phyloP scores from a whole-genome alignment of 2,113 vertebrate species.

The Zosterops pallidus region DNA sequence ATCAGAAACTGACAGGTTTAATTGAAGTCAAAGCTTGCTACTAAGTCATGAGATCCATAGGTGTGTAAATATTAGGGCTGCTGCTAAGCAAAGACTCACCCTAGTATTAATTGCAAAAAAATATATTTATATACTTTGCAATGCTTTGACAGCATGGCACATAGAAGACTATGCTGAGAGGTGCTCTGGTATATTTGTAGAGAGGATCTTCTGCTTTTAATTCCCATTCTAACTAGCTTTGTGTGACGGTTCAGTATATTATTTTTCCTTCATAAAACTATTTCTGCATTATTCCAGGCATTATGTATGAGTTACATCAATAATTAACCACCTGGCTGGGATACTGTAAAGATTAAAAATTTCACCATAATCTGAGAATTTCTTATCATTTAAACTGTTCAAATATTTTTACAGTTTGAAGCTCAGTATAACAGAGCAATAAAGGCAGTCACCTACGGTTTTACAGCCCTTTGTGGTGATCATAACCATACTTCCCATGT shows the following conservation, averaged over 20 bases:
- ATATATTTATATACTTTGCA: background rate
- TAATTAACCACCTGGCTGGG: background rate
- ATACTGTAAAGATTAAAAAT: background rate
- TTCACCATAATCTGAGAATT: background rate
- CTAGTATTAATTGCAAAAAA: background rate
- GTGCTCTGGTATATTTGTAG: background rate
- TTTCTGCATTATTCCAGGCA: background rate
- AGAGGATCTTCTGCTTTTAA: background rate
- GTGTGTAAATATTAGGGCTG: constrained; percentile 38
- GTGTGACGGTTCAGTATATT: rapidly evolving
- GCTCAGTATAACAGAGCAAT: background rate
- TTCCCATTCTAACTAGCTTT: background rate
- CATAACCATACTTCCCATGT: background rate
- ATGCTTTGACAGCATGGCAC: background rate
- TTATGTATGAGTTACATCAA: background rate
- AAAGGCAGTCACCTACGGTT: background rate
- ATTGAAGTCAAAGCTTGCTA: constrained; percentile 49
- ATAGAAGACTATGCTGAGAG: background rate
- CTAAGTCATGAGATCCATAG: constrained; percentile 15
- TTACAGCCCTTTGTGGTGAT: background rate
- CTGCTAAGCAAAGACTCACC: constrained; percentile 2
- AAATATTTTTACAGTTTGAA: background rate
- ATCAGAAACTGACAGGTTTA: constrained; percentile 48
- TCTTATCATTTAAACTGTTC: background rate
- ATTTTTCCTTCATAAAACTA: background rate